phyloP scores from a whole-genome alignment of 2,113 vertebrate genomes.

The Laterallus jamaicensis region DNA sequence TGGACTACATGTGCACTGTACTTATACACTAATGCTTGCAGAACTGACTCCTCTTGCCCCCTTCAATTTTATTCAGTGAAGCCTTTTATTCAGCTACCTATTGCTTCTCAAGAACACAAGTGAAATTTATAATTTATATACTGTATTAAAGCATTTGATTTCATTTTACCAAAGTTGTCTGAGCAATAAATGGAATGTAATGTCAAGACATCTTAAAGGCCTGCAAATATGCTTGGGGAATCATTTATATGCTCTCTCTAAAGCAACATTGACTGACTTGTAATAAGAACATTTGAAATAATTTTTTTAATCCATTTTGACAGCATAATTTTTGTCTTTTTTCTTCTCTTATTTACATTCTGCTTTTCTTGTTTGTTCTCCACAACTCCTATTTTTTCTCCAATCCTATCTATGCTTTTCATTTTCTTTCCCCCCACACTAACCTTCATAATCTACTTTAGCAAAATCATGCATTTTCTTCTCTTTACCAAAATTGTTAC shows the following conservation, averaged over 20 bases:
- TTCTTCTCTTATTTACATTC: background rate
- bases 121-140: background rate
- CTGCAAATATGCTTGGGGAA: background rate
- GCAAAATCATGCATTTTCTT: background rate
- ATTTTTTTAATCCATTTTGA: background rate
- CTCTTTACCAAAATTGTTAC: background rate
- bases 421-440: background rate
- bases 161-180: background rate
- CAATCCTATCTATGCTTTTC: background rate
- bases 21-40: background rate
- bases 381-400: background rate
- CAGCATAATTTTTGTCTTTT: background rate
- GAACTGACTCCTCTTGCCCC: background rate
- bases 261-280: background rate
- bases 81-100: background rate
- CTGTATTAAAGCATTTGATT: background rate
- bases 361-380: background rate
- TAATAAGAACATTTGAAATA: background rate
- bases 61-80: background rate
- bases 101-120: background rate
- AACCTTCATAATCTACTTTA: background rate
- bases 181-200: background rate
- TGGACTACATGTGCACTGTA: rapidly evolving
- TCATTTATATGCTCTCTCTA: background rate
- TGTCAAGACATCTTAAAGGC: background rate